Evolutionary conservation across 2,113 vertebrate species (phyloP).

Genomic region (Phrynocephalus versicolor): DNA sequence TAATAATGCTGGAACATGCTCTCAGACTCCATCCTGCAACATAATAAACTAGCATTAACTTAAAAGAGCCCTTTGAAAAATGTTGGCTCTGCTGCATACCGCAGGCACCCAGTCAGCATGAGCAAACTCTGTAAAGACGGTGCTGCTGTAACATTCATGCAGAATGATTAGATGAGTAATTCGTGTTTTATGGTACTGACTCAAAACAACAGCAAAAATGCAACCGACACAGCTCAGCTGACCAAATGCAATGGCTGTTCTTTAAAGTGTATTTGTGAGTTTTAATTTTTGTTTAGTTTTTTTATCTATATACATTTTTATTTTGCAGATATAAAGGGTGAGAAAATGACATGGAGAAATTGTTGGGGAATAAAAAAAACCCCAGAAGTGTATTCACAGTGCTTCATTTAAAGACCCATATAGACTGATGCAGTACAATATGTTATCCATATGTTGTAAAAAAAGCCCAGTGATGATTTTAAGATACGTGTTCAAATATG

Average conservation of each 20-base stretch:
- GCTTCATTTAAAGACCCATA: not conserved
- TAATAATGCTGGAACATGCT: slow-evolving; percentile 1
- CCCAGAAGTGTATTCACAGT: too few species aligned
- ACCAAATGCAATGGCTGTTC: not conserved
- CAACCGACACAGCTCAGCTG: not conserved
- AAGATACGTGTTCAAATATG: too few species aligned
- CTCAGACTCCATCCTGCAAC: not conserved
- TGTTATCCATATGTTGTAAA: not conserved
- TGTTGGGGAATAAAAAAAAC: too few species aligned
- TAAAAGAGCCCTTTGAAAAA: slow-evolving; percentile 18
- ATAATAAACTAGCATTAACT: not conserved
- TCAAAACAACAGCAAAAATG: not conserved
- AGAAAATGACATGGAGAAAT: not conserved
- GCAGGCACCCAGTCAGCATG: not conserved
- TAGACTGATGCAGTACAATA: not conserved
- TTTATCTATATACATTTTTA: not conserved
- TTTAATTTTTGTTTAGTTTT: not conserved
- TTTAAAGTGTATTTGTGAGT: not conserved
- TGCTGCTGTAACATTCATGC: not conserved
- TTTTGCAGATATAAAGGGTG: too few species aligned
- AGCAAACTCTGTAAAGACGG: not conserved
- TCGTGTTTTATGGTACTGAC: not conserved
- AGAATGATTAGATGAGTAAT: not conserved
- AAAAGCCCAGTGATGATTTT: not conserved
- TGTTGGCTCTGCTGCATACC: not conserved